Base-by-base conservation (phyloP, 2,113 vertebrate genomes). In the Anas platyrhynchos region DNA sequence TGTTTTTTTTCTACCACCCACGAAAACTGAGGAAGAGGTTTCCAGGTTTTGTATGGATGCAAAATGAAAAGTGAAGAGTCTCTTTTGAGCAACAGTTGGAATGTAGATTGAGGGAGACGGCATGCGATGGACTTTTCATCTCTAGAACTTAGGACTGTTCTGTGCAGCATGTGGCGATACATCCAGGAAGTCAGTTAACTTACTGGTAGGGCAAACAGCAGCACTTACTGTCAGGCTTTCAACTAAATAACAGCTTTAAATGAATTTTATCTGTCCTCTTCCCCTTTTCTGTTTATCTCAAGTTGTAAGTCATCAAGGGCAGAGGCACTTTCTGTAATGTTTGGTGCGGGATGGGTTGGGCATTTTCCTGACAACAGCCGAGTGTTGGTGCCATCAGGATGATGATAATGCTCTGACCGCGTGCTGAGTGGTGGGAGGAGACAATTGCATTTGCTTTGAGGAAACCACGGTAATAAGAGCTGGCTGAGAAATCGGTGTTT, bases 1-100 rank as follows among this genome's bases (percentile, higher is more conserved):
- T 61, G 44, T 11, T 55, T 90, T 94, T 48, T 21, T 75, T 46
- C 65, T 88, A 29, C 89, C 83, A 74, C 89, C 91, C 73, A 67
- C 91, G 63, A 87, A 92, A 76, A 69, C 59, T 27, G 26, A 87
- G 75, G 43, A 91, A 73, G 56, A 81, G 68, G 67, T 54, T 56
- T 82, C 25, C 48, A 91, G 72, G 56, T 72, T 93, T 92, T 89
- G 29, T 83, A 11, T 67, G 50, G 66, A 72, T 56, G 58, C 80
- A 80, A 76, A 73, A 29, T 21, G 32, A 71, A 46, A 85, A 76
- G 22, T 43, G 43, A 73, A 86, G 61, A 79, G 50, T 10, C 16
- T 75, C 3, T 83, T 86, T 44, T 29, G 20, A 84, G 21, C 12
- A 46, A 2, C 32, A 62, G 34, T 62, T 83, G 38, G 84, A 76